Evolutionary conservation across 2,797 vertebrate genomes (phyloP), one percentile per base, ranked within the genome.

Genomic region (Saguinus oedipus): DNA sequence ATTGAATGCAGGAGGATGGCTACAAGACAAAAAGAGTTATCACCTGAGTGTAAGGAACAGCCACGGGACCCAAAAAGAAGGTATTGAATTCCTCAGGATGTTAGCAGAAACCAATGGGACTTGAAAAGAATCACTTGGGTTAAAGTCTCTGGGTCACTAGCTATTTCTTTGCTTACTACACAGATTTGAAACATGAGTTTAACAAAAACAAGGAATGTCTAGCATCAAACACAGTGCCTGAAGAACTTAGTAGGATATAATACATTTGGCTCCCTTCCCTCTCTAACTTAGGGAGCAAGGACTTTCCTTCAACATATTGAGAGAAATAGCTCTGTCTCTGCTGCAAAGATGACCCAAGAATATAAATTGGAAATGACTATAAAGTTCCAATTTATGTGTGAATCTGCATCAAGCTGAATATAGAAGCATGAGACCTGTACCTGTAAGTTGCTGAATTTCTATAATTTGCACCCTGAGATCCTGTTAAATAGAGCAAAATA

Each of bases 381-480:
- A 20, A 68, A 44, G 14, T 30, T 19, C 24, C 61, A 61, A 72
- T 48, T 19, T 24, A 3, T 12, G 36, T 57, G 42, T 39, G 86
- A 80, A 13, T 48, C 13, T 14, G 19, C 9, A 10, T 44, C 27
- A n/a, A 36, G 24, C 75, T 85, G 76, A 82, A 79, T 22, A 79
- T 15, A 82, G 93, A 59, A 57, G 53, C 91, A 68, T 0, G 48
- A 55, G 57, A 48, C 36, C 39, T 61, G 19, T 61, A 88, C 84
- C 55, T 64, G 42, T 42, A 53, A 83, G 55, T 7, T 76, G 68
- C 61, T 36, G 33, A 50, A 78, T 42, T 55, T 84, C 46, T 46
- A 14, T 9, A 75, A 75, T 86, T 85, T 95, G 88, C 44, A 89
- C 91, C 44, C 55, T 2, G 59, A 93, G 88, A 55, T 48, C 22